These are phyloP conservation scores for Amaurobius ferox DNA, from an alignment of 2,888 invertebrate genomes.

Conservation along the genomic window DNA sequence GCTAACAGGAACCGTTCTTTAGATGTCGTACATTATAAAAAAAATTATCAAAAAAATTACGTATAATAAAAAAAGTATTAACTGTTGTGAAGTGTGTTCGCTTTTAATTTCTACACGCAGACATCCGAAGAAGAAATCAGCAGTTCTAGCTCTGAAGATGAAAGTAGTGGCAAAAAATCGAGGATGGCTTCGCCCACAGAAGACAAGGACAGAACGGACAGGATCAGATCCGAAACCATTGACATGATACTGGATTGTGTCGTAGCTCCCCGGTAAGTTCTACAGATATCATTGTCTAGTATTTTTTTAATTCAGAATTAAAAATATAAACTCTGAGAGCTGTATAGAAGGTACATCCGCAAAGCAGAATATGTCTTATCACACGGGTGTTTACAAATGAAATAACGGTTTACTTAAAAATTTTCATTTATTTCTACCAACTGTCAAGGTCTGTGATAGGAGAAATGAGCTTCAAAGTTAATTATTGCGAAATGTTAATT, in stretches of 20 bases:
- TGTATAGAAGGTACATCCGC: too few species aligned
- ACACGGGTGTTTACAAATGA: too few species aligned
- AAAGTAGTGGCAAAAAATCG: not conserved
- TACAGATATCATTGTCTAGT: not conserved
- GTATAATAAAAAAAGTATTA: too few species aligned
- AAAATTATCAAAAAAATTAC: not conserved
- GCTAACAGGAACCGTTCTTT: not conserved
- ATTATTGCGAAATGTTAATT: too few species aligned
- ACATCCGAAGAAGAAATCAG: not conserved
- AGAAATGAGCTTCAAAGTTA: too few species aligned
- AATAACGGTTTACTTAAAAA: too few species aligned
- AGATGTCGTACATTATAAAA: not conserved
- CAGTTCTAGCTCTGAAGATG: not conserved
- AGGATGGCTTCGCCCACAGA: not conserved
- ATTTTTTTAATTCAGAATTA: too few species aligned
- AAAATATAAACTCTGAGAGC: too few species aligned
- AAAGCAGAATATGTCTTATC: too few species aligned
- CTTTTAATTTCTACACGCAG: not conserved
- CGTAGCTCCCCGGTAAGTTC: not conserved
- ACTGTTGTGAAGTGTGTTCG: too few species aligned
- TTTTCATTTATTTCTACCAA: too few species aligned
- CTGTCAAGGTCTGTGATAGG: too few species aligned
- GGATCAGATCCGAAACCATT: not conserved
- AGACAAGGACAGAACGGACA: not conserved
- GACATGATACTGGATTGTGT: not conserved